A percentile compares a stretch with the other conserved stretches of the same genome.
Conservation (phyloP, 1,140 invertebrate species). For the Drosophila kurseongensis region DNA sequence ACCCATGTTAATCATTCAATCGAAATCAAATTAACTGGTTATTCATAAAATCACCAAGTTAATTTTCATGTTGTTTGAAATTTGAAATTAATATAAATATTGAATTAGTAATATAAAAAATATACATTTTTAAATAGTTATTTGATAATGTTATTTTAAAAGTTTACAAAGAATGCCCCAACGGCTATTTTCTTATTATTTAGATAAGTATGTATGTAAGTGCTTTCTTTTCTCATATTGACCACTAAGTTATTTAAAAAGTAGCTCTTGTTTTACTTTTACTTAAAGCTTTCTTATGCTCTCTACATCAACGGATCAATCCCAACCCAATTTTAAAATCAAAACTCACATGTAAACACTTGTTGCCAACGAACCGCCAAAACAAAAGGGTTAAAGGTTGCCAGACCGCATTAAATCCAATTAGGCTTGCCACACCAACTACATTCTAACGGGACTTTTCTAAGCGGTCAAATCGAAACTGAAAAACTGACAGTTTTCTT, state of each 20-base stretch:
- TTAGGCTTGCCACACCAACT: neutral
- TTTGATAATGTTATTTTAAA: neutral
- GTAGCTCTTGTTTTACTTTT: no score
- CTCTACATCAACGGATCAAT: no score
- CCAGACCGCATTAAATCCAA: neutral
- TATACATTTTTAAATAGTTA: neutral
- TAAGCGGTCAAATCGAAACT: no score
- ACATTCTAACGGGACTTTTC: neutral
- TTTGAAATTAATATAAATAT: neutral
- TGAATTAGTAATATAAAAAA: no score
- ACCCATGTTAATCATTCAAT: neutral
- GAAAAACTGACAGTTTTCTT: neutral
- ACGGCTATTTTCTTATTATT: no score
- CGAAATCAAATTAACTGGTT: neutral
- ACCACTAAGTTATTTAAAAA: no score
- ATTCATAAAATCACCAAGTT: neutral
- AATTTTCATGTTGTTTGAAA: neutral
- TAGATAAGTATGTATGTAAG: no score
- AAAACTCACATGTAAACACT: slow-evolving; percentile 4
- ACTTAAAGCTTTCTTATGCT: no score
- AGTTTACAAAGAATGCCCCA: no score
- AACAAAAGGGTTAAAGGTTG: neutral
- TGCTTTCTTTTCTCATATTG: no score
- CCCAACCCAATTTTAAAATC: no score
- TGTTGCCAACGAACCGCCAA: neutral